Base-by-base conservation (phyloP, 2,113 vertebrate genomes). In the Ciconia boyciana region DNA sequence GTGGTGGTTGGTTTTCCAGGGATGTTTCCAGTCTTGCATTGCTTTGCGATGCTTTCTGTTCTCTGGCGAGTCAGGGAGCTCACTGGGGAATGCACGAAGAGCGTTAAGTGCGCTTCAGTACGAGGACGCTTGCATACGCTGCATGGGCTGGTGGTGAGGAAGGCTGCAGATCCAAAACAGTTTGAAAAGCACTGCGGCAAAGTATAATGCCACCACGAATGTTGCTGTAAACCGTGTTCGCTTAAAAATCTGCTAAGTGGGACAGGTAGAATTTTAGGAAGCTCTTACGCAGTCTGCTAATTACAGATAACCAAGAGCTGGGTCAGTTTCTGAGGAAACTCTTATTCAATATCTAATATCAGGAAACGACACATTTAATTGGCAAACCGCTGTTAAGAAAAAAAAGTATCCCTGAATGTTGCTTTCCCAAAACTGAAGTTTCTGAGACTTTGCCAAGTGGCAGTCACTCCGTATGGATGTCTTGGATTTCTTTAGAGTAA, bases 101-200 rank as follows among this genome's bases (percentile, higher is more conserved):
- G 11, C 0, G 3, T 49, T 41, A 15, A 39, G 9, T 25, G 69
- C 3, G 0, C 20, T 60, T 31, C 11, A 31, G 8, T 60, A 17
- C 19, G 39, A 44, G 12, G 69, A 9, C 3, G 0, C 25, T 28
- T 43, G n/a, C 6, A 1, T 5, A 1, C 2, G 0, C 28, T 43
- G 17, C 1, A 1, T 6, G 52, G 87, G 18, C 29, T 61, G 76
- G 21, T 36, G 49, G 4, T 25, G 49, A 58, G 79, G 10, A 44
- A 16, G 51, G n/a, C 44, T 83, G 60, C 46, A 29, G 32, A 57
- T 34, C 3, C 43, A 29, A 87, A 77, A 3, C 0, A 4, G 15
- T 19, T 41, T 49, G 64, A 39, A 82, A 79, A 19, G 43, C 13
- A 3, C 12, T n/a, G 2, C 41, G 69, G 39, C 16, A 13, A 51